Evolutionary conservation across 2,888 invertebrate genomes (phyloP).

Genomic region (Ectropis crepuscularia): DNA sequence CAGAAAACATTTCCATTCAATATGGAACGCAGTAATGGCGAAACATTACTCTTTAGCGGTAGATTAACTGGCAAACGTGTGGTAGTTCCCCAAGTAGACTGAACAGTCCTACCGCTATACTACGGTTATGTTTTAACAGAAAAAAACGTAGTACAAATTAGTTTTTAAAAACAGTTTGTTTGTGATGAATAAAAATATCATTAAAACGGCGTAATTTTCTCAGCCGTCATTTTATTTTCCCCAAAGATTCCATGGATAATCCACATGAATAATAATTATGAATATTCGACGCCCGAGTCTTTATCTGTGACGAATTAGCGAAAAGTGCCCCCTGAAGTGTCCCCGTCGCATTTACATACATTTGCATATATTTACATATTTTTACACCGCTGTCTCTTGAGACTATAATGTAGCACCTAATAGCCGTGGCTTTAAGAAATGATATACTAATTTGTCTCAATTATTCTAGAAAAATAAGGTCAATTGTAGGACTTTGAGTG

Average conservation of each 20-base stretch:
- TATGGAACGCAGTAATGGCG: no score
- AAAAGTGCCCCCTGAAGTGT: conserved; percentile 45
- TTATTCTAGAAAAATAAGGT: conserved; percentile 9
- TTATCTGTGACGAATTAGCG: conserved; percentile 59
- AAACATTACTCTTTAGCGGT: no score
- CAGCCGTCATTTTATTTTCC: conserved; percentile 18
- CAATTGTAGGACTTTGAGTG: not conserved
- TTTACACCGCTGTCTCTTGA: conserved; percentile 16
- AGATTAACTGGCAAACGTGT: no score
- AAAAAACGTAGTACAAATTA: no score
- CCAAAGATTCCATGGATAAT: conserved; percentile 47
- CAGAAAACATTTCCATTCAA: no score
- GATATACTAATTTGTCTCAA: conserved; percentile 18
- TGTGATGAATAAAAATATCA: no score
- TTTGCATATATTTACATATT: conserved; percentile 48
- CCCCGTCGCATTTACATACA: conserved; percentile 55
- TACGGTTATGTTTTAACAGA: no score
- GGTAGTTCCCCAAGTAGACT: no score
- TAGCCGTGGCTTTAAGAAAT: conserved; percentile 10
- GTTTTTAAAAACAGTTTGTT: no score
- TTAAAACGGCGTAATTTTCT: conserved; percentile 3
- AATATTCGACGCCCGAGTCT: conserved; percentile 54
- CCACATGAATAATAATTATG: conserved; percentile 67
- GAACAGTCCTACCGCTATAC: no score
- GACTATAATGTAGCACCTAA: conserved; percentile 18